These are phyloP conservation scores for Corythucha ciliata DNA, from an alignment of 2,888 invertebrate species.

Conservation along the genomic window DNA sequence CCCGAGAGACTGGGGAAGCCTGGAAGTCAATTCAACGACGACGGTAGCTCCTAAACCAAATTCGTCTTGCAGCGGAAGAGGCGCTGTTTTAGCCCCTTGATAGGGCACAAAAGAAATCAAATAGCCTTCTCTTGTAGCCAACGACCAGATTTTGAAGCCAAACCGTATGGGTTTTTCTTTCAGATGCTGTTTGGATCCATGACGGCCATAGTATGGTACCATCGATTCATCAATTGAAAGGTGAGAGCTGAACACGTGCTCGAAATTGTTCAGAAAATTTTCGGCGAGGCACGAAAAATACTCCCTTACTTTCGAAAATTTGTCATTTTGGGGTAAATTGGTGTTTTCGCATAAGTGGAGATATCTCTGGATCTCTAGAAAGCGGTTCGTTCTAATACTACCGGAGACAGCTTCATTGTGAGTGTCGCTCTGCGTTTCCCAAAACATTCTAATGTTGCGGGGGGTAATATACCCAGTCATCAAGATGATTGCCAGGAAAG, in stretches of 20 bases:
- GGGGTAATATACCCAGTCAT: conserved; percentile 21
- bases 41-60: conserved; percentile 17
- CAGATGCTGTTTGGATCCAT: conserved; percentile 29
- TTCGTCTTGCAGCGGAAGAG: conserved; percentile 13
- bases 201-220: conserved; percentile 31
- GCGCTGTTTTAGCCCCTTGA: conserved; percentile 16
- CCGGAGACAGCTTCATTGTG: conserved; percentile 6
- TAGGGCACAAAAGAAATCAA: conserved; percentile 9
- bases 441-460: conserved; percentile 15
- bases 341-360: conserved; percentile 23
- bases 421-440: conserved; percentile 13
- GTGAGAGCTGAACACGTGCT: conserved; percentile 18
- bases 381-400: conserved; percentile 21
- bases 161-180: conserved; percentile 29
- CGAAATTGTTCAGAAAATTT: conserved; percentile 25
- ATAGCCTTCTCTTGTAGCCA: conserved; percentile 16
- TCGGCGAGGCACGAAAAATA: conserved; percentile 26
- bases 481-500: conserved; percentile 18
- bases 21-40: conserved; percentile 1
- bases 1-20: not conserved
- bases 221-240: conserved; percentile 28
- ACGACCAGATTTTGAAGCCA: conserved; percentile 26
- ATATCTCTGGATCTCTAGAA: conserved; percentile 21
- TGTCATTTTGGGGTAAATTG: conserved; percentile 18
- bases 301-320: conserved; percentile 29